These are phyloP conservation scores for Myrmecophaga tridactyla DNA, from an alignment of 2,113 vertebrate genomes.

Conservation along the genomic window DNA sequence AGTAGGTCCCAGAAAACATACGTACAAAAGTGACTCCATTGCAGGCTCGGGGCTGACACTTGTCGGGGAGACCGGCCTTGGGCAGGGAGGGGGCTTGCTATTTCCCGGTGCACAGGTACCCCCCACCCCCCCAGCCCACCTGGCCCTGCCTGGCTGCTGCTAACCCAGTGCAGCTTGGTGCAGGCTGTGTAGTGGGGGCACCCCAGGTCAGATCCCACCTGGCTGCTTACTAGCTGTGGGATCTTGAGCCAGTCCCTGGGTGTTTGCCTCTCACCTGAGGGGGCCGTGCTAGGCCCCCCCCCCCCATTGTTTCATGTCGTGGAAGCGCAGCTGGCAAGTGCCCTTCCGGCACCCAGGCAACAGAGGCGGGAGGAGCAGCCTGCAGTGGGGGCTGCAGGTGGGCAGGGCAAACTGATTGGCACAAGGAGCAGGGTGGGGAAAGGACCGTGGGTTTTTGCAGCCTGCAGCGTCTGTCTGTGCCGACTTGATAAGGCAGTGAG, in stretches of 20 bases:
- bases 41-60: background rate
- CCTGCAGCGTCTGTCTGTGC: background rate
- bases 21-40: background rate
- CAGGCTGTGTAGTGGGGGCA: background rate
- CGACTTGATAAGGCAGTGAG: background rate
- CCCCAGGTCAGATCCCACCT: background rate
- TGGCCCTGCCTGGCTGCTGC: too few species aligned
- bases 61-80: background rate
- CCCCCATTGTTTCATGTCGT: too few species aligned
- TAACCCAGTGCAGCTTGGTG: background rate
- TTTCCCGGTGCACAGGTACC: too few species aligned
- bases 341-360: background rate
- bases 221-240: background rate
- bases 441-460: background rate
- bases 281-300: background rate
- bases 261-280: background rate
- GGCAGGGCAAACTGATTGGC: background rate
- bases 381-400: background rate
- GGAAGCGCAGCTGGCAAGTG: background rate
- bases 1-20: background rate
- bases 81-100: background rate
- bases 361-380: background rate
- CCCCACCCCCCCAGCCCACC: too few species aligned
- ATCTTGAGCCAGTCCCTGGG: background rate
- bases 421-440: background rate